A percentile compares a stretch with the other conserved stretches of the same genome.
phyloP scores from a whole-genome alignment of 2,888 invertebrate species.

The Odontocolon sp. region DNA sequence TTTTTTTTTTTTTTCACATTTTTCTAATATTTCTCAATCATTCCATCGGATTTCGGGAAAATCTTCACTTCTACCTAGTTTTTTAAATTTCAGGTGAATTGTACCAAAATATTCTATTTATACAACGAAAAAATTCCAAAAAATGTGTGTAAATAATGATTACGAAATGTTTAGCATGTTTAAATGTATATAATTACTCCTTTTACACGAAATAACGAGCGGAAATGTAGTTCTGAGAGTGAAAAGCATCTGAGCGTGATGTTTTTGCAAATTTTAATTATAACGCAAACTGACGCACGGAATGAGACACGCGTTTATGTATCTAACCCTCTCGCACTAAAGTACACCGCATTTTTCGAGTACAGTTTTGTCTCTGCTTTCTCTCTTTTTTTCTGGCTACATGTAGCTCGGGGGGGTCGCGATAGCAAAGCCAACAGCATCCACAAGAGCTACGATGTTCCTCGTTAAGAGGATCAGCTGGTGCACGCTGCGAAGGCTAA shows the following conservation, averaged over 20 bases:
- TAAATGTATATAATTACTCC: slow-evolving; percentile 12
- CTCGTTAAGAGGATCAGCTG: slow-evolving; percentile 79
- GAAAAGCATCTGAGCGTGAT: not conserved
- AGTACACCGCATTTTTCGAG: slow-evolving; percentile 16
- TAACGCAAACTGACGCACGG: slow-evolving; percentile 14
- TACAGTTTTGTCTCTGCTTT: slow-evolving; percentile 6
- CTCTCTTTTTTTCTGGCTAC: slow-evolving; percentile 9
- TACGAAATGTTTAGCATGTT: slow-evolving; percentile 18
- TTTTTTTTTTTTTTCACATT: too few relatives aligned
- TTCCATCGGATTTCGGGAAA: too few relatives aligned
- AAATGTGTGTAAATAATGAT: slow-evolving; percentile 18
- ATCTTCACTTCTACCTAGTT: too few relatives aligned
- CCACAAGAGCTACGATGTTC: slow-evolving; percentile 45
- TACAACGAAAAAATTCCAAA: not conserved
- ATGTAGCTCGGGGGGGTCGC: slow-evolving; percentile 45
- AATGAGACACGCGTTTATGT: slow-evolving; percentile 11
- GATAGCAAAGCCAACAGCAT: slow-evolving; percentile 49
- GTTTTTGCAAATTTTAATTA: slow-evolving; percentile 45
- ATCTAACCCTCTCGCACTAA: not conserved
- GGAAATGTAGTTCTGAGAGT: not conserved
- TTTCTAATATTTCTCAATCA: too few relatives aligned
- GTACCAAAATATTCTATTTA: too few relatives aligned
- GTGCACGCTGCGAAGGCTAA: slow-evolving; percentile 77
- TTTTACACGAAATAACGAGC: slow-evolving; percentile 17
- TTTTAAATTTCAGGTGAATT: too few relatives aligned